Evolutionary conservation across 2,888 invertebrate species (phyloP).

Genomic region (Nomada flava): DNA sequence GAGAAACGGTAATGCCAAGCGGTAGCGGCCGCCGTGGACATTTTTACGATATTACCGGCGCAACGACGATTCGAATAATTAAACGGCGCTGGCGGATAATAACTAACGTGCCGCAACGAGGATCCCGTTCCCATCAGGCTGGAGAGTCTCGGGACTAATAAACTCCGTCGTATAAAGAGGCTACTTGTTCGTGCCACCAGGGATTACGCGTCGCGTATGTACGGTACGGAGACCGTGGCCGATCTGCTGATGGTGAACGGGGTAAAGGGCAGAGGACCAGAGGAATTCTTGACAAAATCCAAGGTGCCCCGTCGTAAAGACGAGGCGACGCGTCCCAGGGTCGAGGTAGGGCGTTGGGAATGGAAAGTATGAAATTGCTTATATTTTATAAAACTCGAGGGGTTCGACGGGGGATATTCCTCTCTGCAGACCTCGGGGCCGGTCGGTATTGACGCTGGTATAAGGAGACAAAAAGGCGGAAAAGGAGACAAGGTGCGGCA

Average conservation of each 20-base stretch:
- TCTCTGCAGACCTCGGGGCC: slow-evolving; percentile 28
- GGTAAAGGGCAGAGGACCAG: slow-evolving; percentile 4
- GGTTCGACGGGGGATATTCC: slow-evolving; percentile 29
- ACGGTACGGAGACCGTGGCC: neutral
- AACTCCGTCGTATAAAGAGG: slow-evolving; percentile 48
- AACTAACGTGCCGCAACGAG: slow-evolving; percentile 50
- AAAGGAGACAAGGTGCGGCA: neutral
- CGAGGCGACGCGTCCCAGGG: slow-evolving; percentile 63
- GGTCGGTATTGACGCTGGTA: slow-evolving; percentile 68
- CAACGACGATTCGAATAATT: slow-evolving; percentile 52
- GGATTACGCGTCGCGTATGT: slow-evolving; percentile 28
- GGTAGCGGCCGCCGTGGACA: slow-evolving; percentile 16
- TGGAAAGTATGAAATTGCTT: slow-evolving; percentile 75
- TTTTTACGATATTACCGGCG: slow-evolving; percentile 36
- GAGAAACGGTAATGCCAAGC: slow-evolving; percentile 38
- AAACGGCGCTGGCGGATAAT: slow-evolving; percentile 48
- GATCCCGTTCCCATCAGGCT: slow-evolving; percentile 16
- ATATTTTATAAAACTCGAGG: slow-evolving; percentile 72
- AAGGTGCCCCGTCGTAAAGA: slow-evolving; percentile 70
- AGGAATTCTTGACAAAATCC: slow-evolving; percentile 70
- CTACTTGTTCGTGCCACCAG: slow-evolving; percentile 38
- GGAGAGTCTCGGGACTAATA: slow-evolving; percentile 47
- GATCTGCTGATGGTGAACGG: slow-evolving; percentile 29
- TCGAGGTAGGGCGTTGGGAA: slow-evolving; percentile 53
- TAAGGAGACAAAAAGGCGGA: slow-evolving; percentile 44